Conservation (phyloP, 2,888 invertebrate genomes). For the Meiosimyza decipiens region DNA sequence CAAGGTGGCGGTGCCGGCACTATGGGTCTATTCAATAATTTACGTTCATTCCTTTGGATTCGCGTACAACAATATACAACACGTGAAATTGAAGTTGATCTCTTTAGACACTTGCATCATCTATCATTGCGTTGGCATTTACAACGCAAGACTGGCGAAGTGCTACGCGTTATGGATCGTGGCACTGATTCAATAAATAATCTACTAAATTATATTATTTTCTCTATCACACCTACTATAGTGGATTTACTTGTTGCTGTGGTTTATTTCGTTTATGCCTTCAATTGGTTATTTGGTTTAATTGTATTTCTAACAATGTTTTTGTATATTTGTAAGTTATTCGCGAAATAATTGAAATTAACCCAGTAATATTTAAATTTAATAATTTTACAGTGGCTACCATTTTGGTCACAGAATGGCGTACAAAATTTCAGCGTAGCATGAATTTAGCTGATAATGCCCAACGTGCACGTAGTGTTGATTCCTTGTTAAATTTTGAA, state of each 20-base stretch:
- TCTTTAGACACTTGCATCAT: constrained; percentile 89
- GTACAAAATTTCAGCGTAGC: constrained; percentile 91
- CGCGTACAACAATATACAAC: constrained; percentile 95
- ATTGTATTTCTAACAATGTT: constrained; percentile 95
- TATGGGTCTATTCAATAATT: constrained; percentile 92
- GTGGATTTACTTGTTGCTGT: constrained; percentile 93
- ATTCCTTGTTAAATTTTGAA: constrained; percentile 97
- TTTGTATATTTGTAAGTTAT: constrained; percentile 85
- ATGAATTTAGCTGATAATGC: constrained; percentile 97
- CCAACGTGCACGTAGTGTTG: constrained; percentile 90
- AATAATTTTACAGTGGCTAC: constrained; percentile 76
- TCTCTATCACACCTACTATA: constrained; percentile 93
- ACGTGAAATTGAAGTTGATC: constrained; percentile 86
- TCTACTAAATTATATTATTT: constrained; percentile 89
- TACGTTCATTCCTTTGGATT: constrained; percentile 94
- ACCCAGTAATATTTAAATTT: constrained; percentile 30
- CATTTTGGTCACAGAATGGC: constrained; percentile 95
- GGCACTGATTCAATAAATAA: constrained; percentile 97
- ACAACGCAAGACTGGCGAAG: constrained; percentile 95
- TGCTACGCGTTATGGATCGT: constrained; percentile 94
- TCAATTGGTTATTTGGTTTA: constrained; percentile 94
- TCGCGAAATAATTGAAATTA: constrained; percentile 21
- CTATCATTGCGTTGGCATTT: constrained; percentile 96
- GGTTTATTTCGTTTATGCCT: constrained; percentile 85
- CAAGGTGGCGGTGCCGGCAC: constrained; percentile 95